Conservation (phyloP, 2,113 vertebrate genomes). For the Antigone vipio region DNA sequence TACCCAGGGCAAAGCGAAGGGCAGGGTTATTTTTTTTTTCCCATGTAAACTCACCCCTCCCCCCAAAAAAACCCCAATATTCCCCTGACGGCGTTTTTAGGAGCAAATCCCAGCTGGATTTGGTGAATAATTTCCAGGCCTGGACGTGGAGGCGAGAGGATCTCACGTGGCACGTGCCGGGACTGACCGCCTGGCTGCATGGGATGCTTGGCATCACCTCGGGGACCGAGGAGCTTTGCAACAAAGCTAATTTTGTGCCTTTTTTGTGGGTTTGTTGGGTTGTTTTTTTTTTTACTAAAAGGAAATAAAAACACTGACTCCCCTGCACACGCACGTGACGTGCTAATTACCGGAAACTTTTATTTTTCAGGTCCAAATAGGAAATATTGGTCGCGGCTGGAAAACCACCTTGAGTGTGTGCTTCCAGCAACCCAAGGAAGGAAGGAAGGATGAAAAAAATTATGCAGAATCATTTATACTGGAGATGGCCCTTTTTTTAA, state of each 20-base stretch:
- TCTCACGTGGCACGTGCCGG: not conserved
- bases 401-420: accelerated
- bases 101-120: not conserved
- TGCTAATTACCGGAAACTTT: not conserved
- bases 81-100: not conserved
- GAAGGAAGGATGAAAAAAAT: not conserved
- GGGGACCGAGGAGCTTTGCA: not conserved
- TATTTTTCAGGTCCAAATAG: not conserved
- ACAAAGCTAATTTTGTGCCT: not conserved
- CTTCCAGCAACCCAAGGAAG: not conserved
- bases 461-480: not conserved
- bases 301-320: not conserved
- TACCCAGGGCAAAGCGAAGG: not conserved
- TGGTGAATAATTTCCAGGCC: not conserved
- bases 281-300: not conserved
- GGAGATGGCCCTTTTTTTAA: not conserved
- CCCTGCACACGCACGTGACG: accelerated
- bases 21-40: not conserved
- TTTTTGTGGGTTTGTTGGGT: not conserved
- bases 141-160: not conserved
- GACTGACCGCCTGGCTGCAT: accelerated
- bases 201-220: not conserved
- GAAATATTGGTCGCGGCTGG: accelerated
- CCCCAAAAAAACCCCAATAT: no score
- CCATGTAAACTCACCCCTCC: not conserved